A percentile compares a stretch with the other conserved stretches of the same genome.
Evolutionary conservation across 1,140 invertebrate species (phyloP).

Genomic region (Dendrolimus punctatus): DNA sequence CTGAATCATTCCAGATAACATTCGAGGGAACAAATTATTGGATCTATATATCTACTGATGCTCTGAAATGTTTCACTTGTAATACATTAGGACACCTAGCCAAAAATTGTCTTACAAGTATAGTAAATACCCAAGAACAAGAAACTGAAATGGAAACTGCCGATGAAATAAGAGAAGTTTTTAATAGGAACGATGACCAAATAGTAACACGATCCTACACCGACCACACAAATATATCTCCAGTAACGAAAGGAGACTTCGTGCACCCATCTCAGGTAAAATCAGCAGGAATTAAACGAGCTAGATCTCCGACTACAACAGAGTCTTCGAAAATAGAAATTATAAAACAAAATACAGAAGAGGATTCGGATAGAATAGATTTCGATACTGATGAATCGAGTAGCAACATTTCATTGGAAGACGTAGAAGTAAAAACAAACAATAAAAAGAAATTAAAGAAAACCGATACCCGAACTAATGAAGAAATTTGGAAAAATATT

Average conservation of each 20-base stretch:
- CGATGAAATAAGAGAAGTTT: constrained; percentile 4
- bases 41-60: constrained; percentile 13
- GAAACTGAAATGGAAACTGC: background rate
- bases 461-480: constrained; percentile 8
- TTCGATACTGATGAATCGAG: constrained; percentile 10
- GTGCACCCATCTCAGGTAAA: background rate
- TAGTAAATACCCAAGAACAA: constrained; percentile 1
- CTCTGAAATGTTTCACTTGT: constrained; percentile 14
- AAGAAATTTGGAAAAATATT: constrained; percentile 19
- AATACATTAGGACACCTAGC: constrained; percentile 14
- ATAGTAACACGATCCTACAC: background rate
- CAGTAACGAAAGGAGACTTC: no score
- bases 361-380: constrained; percentile 5
- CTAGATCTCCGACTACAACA: constrained; percentile 6
- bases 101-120: constrained; percentile 13
- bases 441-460: constrained; percentile 16
- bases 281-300: constrained; percentile 3
- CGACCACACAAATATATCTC: no score
- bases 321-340: constrained; percentile 6
- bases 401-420: constrained; percentile 15
- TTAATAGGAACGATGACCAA: constrained; percentile 5
- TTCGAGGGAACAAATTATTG: constrained; percentile 13
- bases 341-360: constrained; percentile 3
- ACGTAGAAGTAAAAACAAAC: constrained; percentile 10
- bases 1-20: constrained; percentile 9